These are phyloP conservation scores for Podarcis muralis DNA, from an alignment of 2,113 vertebrate species.

Conservation along the genomic window DNA sequence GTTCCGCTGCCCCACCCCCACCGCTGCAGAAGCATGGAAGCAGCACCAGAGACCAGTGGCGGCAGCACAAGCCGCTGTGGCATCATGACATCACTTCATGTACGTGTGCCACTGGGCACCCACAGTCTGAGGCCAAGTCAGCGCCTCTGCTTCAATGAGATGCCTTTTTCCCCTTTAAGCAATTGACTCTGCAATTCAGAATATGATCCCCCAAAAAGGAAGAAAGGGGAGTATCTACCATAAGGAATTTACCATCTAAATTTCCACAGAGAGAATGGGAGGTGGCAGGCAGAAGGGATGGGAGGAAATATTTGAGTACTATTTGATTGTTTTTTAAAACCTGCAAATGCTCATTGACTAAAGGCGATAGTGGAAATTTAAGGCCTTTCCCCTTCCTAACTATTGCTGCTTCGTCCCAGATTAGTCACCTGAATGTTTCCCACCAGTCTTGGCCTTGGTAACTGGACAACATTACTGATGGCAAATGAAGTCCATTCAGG, in stretches of 20 bases:
- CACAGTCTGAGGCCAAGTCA: too few species aligned
- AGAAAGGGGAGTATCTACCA: not conserved
- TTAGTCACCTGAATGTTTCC: not conserved
- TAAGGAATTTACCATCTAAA: not conserved
- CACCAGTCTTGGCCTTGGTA: not conserved
- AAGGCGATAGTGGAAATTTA: too few species aligned
- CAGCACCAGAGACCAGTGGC: too few species aligned
- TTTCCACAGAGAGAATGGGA: not conserved
- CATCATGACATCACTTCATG: too few species aligned
- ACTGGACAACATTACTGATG: not conserved
- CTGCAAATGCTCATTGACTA: too few species aligned
- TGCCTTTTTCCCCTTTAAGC: not conserved
- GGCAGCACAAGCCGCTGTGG: too few species aligned
- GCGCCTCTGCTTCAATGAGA: too few species aligned
- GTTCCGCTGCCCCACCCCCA: too few species aligned
- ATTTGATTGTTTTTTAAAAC: too few species aligned
- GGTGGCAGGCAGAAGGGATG: not conserved
- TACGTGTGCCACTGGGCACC: too few species aligned
- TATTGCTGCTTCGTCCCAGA: not conserved
- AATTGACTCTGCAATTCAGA: not conserved
- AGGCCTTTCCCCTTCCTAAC: not conserved
- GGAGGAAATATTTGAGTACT: not conserved
- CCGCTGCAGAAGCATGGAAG: too few species aligned
- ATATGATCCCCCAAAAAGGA: not conserved
- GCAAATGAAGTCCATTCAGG: not conserved